Conservation (phyloP, 2,113 vertebrate species). For the Willisornis vidua region DNA sequence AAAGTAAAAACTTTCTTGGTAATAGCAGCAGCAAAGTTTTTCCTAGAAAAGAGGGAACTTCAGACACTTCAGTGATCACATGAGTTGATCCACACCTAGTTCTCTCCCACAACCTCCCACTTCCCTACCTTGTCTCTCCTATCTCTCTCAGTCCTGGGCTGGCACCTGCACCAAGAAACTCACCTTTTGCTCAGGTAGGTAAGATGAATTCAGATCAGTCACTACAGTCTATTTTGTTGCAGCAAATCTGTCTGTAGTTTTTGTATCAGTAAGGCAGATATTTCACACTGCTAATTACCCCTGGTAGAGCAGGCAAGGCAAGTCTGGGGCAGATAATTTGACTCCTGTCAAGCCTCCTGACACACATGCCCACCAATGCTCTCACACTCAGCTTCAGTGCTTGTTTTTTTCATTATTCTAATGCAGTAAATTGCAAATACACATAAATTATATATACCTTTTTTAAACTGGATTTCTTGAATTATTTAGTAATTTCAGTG, state of each 20-base stretch:
- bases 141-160: background rate
- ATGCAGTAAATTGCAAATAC: background rate
- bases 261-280: background rate
- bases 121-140: background rate
- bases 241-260: background rate
- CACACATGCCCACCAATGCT: background rate
- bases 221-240: background rate
- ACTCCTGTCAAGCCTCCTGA: background rate
- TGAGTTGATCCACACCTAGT: background rate
- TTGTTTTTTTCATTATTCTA: background rate
- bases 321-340: background rate
- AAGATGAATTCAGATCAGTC: background rate
- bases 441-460: background rate
- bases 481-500: background rate
- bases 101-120: background rate
- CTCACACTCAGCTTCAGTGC: rapidly evolving
- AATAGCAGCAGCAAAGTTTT: background rate
- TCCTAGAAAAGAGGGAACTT: constrained; percentile 9
- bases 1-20: background rate
- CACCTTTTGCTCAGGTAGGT: background rate
- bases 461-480: background rate
- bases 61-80: background rate
- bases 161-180: background rate
- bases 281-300: background rate
- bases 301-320: background rate